A percentile compares a stretch with the other conserved stretches of the same genome.
phyloP scores from a whole-genome alignment of 1,140 invertebrate genomes.

The Drosophila bocqueti region DNA sequence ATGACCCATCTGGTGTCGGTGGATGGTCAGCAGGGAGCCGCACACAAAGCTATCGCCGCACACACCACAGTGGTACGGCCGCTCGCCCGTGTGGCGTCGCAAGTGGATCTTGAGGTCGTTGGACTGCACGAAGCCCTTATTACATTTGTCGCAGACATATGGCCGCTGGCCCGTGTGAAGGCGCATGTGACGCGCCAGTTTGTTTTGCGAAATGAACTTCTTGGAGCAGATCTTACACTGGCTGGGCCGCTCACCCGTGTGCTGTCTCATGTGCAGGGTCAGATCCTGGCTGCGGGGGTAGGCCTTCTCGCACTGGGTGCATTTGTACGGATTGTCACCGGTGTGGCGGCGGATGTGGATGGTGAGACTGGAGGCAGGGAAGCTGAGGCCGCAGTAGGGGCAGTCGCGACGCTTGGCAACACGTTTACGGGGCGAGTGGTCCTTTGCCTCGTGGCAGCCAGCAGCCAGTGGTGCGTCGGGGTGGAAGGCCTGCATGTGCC shows the following conservation, averaged over 20 bases:
- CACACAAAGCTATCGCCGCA: constrained; percentile 71
- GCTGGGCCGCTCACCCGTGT: constrained; percentile 87
- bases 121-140: constrained; percentile 87
- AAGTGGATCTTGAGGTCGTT: constrained; percentile 87
- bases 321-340: constrained; percentile 80
- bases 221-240: constrained; percentile 86
- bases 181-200: constrained; percentile 87
- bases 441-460: not conserved
- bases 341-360: constrained; percentile 87
- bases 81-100: constrained; percentile 86
- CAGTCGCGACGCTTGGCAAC: constrained; percentile 80
- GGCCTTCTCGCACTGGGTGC: constrained; percentile 67
- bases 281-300: constrained; percentile 76
- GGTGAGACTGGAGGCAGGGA: constrained; percentile 86
- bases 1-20: constrained; percentile 64
- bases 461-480: constrained; percentile 29
- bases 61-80: constrained; percentile 85
- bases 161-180: constrained; percentile 87
- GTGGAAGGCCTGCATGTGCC: constrained; percentile 69
- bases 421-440: constrained; percentile 38
- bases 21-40: constrained; percentile 66
- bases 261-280: constrained; percentile 86
- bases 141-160: constrained; percentile 86
- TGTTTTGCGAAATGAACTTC: constrained; percentile 86
- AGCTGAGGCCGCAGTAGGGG: constrained; percentile 86